Evolutionary conservation across 2,113 vertebrate species (phyloP), one percentile per base, ranked within the genome.

Genomic region (Spea multiplicata): DNA sequence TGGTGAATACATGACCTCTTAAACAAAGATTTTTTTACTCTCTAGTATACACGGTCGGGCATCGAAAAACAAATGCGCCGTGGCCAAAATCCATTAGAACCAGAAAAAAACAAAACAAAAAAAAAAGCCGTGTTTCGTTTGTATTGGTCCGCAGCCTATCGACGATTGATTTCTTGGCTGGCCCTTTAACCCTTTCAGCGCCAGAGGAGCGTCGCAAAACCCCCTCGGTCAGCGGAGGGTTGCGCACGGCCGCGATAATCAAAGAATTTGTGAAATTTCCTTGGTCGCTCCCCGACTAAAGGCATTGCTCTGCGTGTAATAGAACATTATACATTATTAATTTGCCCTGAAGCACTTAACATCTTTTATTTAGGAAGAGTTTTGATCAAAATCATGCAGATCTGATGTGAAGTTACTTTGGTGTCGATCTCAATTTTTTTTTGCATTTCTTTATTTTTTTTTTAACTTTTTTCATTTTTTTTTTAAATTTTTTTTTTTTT

Each of bases 311-410:
- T 79, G 45, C 73, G 66, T 66, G 44, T 79, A 72, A 66, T 79
- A 72, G 61, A 79, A 57, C 44, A 73, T 44, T 6, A 47, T 79
- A 8, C 16, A 79, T 77, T 77, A 77, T 73, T 79, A 66, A 79
- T 73, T 50, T 66, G 59, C 70, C 77, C 70, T 53, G 30, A 48
- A 73, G 77, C 69, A 7, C 49, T 79, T 73, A 59, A 65, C 59
- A 79, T 79, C 52, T 79, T 79, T 73, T 73, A 79, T 79, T 73
- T 73, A 73, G 70, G 17, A 66, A 49, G 52, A 73, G 49, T 55
- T 66, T 65, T 79, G 70, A 73, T 79, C 44, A 79, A 73, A 73
- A 49, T 55, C 48, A 30, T 67, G 30, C 47, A 48, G 61, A 62
- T 78, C 57, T 65, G 44, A 72, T 77, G 75, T 62, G 50, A 59